Evolutionary conservation across 1,140 invertebrate species (phyloP).

Genomic region (Drosophila nasuta): DNA sequence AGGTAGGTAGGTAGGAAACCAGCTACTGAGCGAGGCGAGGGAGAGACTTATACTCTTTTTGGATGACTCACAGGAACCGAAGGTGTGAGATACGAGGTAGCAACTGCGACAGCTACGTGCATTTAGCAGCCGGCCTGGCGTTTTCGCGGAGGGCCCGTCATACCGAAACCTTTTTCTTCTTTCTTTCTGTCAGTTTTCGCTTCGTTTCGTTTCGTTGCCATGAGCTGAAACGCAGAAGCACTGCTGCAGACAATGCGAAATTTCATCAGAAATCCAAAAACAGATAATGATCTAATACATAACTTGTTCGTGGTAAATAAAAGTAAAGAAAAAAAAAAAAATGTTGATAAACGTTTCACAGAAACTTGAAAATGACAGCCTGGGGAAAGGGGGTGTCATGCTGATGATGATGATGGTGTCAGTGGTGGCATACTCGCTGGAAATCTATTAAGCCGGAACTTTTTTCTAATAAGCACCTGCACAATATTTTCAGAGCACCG

Average conservation of each 20-base stretch:
- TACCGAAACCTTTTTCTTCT: constrained; percentile 28
- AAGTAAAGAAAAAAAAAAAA: constrained; percentile 63
- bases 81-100: constrained; percentile 31
- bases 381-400: constrained; percentile 10
- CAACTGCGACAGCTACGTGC: constrained; percentile 17
- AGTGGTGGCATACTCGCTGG: not conserved
- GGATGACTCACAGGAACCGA: constrained; percentile 38
- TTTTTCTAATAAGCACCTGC: constrained; percentile 19
- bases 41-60: not conserved
- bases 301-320: constrained; percentile 73
- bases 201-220: constrained; percentile 29
- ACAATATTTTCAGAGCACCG: not conserved
- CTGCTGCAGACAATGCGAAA: constrained; percentile 77
- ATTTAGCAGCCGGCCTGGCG: constrained; percentile 28
- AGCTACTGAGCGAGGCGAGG: no score
- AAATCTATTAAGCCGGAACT: constrained; percentile 9
- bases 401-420: constrained; percentile 1
- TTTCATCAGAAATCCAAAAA: constrained; percentile 83
- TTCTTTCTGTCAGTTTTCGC: constrained; percentile 2
- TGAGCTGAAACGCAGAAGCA: constrained; percentile 29
- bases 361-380: constrained; percentile 2
- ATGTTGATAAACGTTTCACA: constrained; percentile 64
- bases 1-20: constrained; percentile 14
- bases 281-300: constrained; percentile 83
- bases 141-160: constrained; percentile 27